Conservation (phyloP, 2,888 invertebrate species). For the Dasypolia templi region DNA sequence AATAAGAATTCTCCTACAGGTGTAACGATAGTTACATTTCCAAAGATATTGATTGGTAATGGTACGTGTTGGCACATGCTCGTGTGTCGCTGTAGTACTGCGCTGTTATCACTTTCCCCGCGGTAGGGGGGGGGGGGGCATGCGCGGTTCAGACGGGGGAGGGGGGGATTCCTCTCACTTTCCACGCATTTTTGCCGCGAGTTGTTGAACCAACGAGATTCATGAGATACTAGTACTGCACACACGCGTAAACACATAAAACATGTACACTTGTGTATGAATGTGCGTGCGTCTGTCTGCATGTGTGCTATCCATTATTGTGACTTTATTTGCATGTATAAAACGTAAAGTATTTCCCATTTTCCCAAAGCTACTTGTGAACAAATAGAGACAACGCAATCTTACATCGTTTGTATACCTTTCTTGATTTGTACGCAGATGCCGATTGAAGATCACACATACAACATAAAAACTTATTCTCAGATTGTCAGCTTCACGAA, state of each 20-base stretch:
- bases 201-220: constrained; percentile 41
- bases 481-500: constrained; percentile 5
- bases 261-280: not conserved
- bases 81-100: constrained; percentile 12
- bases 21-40: no score
- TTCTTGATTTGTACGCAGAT: not conserved
- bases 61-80: not conserved
- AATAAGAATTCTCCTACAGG: no score
- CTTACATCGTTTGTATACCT: not conserved
- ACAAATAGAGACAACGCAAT: not conserved
- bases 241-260: not conserved
- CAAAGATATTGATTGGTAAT: no score
- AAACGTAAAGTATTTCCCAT: constrained; percentile 25
- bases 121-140: constrained; percentile 5
- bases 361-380: not conserved
- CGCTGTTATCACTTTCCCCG: constrained; percentile 62
- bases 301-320: not conserved
- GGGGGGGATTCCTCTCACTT: constrained; percentile 57
- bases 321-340: constrained; percentile 17
- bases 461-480: not conserved
- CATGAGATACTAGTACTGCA: constrained; percentile 13
- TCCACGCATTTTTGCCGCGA: constrained; percentile 69
- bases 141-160: not conserved
- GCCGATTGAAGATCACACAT: not conserved
- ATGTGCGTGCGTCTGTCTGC: not conserved